Conservation (phyloP, 2,113 vertebrate genomes). For the Polypterus senegalus region DNA sequence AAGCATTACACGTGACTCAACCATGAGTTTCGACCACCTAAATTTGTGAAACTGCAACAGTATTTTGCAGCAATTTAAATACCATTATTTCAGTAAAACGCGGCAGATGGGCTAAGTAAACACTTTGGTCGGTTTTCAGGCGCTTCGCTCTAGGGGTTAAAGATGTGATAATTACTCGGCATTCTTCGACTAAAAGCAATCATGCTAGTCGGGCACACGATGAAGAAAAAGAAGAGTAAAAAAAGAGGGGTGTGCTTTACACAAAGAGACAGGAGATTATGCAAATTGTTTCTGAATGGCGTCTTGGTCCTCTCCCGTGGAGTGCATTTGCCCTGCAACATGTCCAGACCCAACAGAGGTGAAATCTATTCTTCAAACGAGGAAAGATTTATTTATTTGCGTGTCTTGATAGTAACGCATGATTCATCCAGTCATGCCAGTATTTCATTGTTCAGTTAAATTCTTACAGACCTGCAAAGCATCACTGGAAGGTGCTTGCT, state of each 20-base stretch:
- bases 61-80: background rate
- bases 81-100: slow-evolving; percentile 27
- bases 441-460: too few species aligned
- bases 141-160: slow-evolving; percentile 40
- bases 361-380: slow-evolving; percentile 48
- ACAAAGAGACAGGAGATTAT: slow-evolving; percentile 60
- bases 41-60: too few species aligned
- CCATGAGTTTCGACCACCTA: too few species aligned
- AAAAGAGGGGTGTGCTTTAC: slow-evolving; percentile 13
- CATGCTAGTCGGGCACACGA: slow-evolving; percentile 29
- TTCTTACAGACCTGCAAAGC: too few species aligned
- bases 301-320: slow-evolving; percentile 44
- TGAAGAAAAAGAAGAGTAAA: slow-evolving; percentile 23
- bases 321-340: slow-evolving; percentile 50
- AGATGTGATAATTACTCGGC: slow-evolving; percentile 43
- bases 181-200: slow-evolving; percentile 34
- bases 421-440: too few species aligned
- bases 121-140: slow-evolving; percentile 27
- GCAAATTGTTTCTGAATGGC: slow-evolving; percentile 58
- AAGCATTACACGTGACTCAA: too few species aligned
- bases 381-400: slow-evolving; percentile 31
- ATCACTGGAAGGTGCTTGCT: too few species aligned
- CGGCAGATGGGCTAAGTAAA: slow-evolving; percentile 53
- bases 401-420: too few species aligned
- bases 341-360: slow-evolving; percentile 37